Evolutionary conservation across 2,797 vertebrate genomes (phyloP), one percentile per base, ranked within the genome.

Genomic region (Anguilla pacifica): DNA sequence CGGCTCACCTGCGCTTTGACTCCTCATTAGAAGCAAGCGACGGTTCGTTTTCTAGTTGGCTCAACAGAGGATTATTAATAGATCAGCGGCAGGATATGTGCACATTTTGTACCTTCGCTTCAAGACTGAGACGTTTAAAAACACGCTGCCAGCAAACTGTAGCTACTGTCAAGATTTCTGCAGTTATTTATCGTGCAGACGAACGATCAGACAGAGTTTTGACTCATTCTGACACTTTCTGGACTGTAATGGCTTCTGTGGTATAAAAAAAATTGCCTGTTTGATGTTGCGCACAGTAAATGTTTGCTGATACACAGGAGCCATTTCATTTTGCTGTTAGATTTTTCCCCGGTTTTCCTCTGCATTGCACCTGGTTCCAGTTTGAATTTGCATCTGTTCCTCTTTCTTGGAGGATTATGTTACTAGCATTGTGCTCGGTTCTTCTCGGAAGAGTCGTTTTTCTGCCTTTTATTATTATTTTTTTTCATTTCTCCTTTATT

Each of bases 371-470:
- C 74, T 79, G 74, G 74, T 43, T 39, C 31, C 39, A 46, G 19
- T 31, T 67, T 74, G 35, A 39, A 39, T 79, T 39, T 79, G 4
- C 0, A 15, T 79, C 2, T 1, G 2, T 43, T 79, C 35, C 17
- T 79, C 35, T 79, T 79, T 43, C 51, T 81, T 57, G 87, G 53
- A 88, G 57, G 7, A 46, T 79, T 89, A 17, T 83, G 28, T 35
- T 87, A 46, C 64, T 35, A 81, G 85, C 17, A 39, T 46, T 49
- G 46, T 35, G 25, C 85, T 70, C 83, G 85, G n/a, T n/a, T 49
- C 35, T 70, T 61, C 82, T 81, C 86, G 72, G 84, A 67, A 51
- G 85, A 86, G 86, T 61, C 22, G 64, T 19, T 39, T 49, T 31
- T 74, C 3, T 74, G 72, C 11, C 31, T 74, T 67, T 1, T 9